These are phyloP conservation scores for Zaprionus ornatus DNA, from an alignment of 1,140 invertebrate species.

Conservation along the genomic window DNA sequence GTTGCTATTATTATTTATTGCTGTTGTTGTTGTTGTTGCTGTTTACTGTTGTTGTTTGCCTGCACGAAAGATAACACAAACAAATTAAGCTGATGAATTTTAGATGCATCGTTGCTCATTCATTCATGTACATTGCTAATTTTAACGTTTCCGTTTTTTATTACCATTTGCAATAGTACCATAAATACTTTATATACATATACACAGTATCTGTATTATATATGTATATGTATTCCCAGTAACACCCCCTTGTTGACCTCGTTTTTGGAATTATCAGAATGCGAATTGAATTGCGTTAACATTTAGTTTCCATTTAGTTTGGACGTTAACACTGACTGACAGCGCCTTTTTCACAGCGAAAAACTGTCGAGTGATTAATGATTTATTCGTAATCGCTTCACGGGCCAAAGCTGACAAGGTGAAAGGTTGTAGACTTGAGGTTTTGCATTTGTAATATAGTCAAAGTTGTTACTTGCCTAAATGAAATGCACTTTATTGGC, in stretches of 20 bases:
- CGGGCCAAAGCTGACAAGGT: neutral
- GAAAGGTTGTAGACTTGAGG: too few species aligned
- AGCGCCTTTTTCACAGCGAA: neutral
- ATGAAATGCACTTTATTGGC: neutral
- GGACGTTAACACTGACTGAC: neutral
- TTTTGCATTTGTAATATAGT: neutral
- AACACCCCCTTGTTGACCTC: neutral
- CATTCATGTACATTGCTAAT: slow-evolving; percentile 54
- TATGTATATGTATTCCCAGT: too few species aligned
- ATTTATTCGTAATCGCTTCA: neutral
- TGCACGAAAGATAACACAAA: slow-evolving; percentile 35
- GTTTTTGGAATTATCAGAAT: neutral
- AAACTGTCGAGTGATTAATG: neutral
- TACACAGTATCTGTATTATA: neutral
- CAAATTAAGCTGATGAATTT: slow-evolving; percentile 61
- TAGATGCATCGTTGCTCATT: slow-evolving; percentile 33
- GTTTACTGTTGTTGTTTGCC: neutral
- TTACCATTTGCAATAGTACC: neutral
- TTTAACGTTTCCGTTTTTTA: slow-evolving; percentile 57
- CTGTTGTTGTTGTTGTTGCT: slow-evolving; percentile 11
- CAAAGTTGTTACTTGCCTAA: neutral
- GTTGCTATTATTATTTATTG: neutral
- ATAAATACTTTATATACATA: neutral
- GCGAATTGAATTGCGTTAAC: neutral
- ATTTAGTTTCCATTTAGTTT: slow-evolving; percentile 1